A percentile compares a stretch with the other conserved stretches of the same genome.
Evolutionary conservation across 2,113 vertebrate genomes (phyloP).

Genomic region (Rhizomys pruinosus): DNA sequence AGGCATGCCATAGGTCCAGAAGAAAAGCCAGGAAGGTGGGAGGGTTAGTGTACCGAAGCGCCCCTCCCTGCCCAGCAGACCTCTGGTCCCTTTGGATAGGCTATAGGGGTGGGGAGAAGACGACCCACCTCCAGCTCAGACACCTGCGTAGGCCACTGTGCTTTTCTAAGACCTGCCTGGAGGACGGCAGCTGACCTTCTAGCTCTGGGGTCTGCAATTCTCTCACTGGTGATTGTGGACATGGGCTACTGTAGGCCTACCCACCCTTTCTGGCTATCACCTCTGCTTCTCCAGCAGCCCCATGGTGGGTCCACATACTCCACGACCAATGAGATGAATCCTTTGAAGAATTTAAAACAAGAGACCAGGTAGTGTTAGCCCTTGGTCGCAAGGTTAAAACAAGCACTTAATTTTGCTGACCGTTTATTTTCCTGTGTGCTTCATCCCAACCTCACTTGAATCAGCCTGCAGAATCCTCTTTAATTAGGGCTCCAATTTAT

Average conservation of each 20-base stretch:
- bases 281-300: background rate
- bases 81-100: background rate
- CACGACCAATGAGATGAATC: background rate
- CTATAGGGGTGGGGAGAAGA: background rate
- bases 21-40: background rate
- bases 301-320: background rate
- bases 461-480: background rate
- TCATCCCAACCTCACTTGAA: background rate
- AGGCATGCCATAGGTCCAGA: background rate
- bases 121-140: background rate
- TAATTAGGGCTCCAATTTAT: background rate
- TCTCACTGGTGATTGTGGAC: background rate
- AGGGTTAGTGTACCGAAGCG: background rate
- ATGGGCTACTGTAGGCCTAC: background rate
- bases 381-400: background rate
- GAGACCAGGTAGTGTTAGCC: background rate
- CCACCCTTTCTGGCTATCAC: background rate
- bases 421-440: background rate
- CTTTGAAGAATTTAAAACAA: conserved; percentile 21
- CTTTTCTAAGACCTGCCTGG: no score
- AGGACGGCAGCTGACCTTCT: background rate
- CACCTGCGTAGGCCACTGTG: background rate
- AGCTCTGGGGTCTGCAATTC: background rate
- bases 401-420: background rate
- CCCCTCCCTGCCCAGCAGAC: background rate